Evolutionary conservation across 2,113 vertebrate genomes (phyloP), one percentile per base, ranked within the genome.

Genomic region (Propithecus coquereli): DNA sequence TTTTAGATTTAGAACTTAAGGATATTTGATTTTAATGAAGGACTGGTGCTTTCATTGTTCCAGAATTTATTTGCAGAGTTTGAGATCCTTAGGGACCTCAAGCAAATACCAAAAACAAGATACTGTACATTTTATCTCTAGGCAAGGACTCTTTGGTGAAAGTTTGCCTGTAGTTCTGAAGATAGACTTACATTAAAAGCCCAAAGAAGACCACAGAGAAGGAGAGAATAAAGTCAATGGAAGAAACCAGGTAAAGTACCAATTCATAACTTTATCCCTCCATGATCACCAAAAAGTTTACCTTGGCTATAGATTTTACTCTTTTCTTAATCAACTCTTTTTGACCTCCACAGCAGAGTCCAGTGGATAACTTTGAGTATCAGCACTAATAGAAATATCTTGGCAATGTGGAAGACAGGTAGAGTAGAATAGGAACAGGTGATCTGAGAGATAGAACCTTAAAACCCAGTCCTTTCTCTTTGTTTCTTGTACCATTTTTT

Each of bases 91-190:
- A 77, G 65, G 65, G 34, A 90, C 50, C 40, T 40, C 43, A 80
- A 88, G n/a, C 32, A 94, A 87, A 94, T 37, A 79, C 25, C 20
- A 76, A 80, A 57, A 93, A 88, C 81, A 85, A 90, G 73, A n/a
- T 84, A 34, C 52, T 91, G 23, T 14, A 57, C 37, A 71, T 85
- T 92, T 95, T 63, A 93, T 68, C 27, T 2, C 25, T 83, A 27
- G 16, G 91, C 87, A 96, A 89, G 47, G 34, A 77, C 43, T 89
- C 25, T 76, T 66, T 73, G 34, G n/a, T 83, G 14, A 22, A 71
- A 66, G 32, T 80, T 68, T 84, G 37, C 34, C 45, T 94, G 14
- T 37, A n/a, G n/a, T 82, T 68, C 71, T 91, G 5, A 84, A 70
- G 65, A 61, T 8, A 85, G 34, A 34, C n/a, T 81, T 66, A 81